A percentile compares a stretch with the other conserved stretches of the same genome.
Evolutionary conservation across 2,113 vertebrate genomes (phyloP).

Genomic region (Coryphaenoides rupestris): DNA sequence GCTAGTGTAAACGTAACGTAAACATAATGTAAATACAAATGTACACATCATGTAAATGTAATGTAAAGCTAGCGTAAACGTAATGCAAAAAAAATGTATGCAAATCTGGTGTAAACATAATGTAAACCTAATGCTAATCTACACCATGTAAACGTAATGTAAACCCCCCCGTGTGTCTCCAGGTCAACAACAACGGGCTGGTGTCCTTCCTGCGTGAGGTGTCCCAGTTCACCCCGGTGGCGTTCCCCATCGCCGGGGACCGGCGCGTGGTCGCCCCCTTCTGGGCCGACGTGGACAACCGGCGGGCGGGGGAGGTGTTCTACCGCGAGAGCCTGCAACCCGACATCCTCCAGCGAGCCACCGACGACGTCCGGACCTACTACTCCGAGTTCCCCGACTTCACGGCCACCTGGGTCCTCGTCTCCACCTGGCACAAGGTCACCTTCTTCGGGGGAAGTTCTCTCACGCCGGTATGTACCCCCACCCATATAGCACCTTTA

Average conservation of each 20-base stretch:
- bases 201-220: slow-evolving; percentile 97
- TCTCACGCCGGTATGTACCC: slow-evolving; percentile 79
- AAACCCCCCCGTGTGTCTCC: background rate
- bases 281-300: slow-evolving; percentile 97
- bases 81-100: no score
- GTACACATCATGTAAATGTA: no score
- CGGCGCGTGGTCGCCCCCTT: slow-evolving; percentile 91
- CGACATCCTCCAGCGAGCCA: slow-evolving; percentile 74
- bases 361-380: slow-evolving; percentile 77
- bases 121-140: no score
- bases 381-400: slow-evolving; percentile 86
- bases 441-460: slow-evolving; percentile 94
- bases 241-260: slow-evolving; percentile 96
- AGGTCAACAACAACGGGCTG: slow-evolving; percentile 98
- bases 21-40: no score
- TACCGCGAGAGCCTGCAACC: slow-evolving; percentile 84
- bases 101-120: no score
- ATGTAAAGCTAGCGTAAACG: no score
- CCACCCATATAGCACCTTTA: no score
- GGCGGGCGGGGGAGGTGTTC: slow-evolving; percentile 83
- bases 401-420: slow-evolving; percentile 83
- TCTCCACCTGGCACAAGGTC: slow-evolving; percentile 90
- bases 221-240: slow-evolving; percentile 94
- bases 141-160: no score
- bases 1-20: no score